Base-by-base conservation (phyloP, 2,113 vertebrate species). In the Lagopus muta region DNA sequence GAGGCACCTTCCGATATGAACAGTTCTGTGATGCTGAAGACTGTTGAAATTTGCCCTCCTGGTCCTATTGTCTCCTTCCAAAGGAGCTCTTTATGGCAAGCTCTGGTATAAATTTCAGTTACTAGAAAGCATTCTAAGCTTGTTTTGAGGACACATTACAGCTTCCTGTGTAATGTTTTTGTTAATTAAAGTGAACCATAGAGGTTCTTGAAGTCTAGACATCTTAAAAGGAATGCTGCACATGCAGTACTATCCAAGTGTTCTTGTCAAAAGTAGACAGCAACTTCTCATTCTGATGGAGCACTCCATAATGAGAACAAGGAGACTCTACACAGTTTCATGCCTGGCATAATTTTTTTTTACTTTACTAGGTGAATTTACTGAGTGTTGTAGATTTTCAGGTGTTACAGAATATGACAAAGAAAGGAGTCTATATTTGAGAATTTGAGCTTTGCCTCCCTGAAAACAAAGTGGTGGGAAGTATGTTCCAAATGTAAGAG, bases 331-430 rank as follows among this genome's bases (percentile, higher is more conserved):
- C 40, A 10, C 36, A 60, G 55, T 58, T 88, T 74, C 74, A 17
- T 45, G 89, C 38, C 72, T 96, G 91, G 92, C 91, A 88, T 66
- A 88, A 77, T 24, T 92, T 87, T 82, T 82, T 67, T 13, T 82
- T 47, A 67, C 75, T 91, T 93, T 50, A 89, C 91, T 91, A 89
- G 60, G 55, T 86, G 87, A 42, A 75, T 94, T 91, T 93, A 67
- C 76, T 62, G 42, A 93, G 25, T 45, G 17, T 34, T 74, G 28
- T 13, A 77, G 42, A 42, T 81, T 89, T 81, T 74, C 2, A 9
- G 38, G 62, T 74, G 34, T 71, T 78, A 80, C 1, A 81, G 73
- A 32, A 47, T 47, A 43, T 47, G 47, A 42, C 28, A 86, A 38
- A 65, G 78, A 88, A 70, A 74, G 36, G 34, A 48, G 71, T 60